Percentiles rank a stretch among this genome's conserved stretches.
Conservation (phyloP, 1,140 invertebrate species). For the Zophobas morio region DNA sequence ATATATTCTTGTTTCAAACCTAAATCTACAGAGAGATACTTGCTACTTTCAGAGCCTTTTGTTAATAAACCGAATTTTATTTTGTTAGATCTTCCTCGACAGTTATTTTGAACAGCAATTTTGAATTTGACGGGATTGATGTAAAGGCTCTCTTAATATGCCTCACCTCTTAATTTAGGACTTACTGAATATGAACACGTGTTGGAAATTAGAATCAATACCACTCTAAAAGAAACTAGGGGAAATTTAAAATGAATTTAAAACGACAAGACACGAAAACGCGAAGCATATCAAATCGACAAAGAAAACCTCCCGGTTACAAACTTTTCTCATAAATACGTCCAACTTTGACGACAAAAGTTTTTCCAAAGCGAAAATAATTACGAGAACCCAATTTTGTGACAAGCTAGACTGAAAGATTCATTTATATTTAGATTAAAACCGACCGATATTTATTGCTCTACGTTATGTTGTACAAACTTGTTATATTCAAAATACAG, state of each 20-base stretch:
- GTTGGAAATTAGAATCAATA: slow-evolving; percentile 20
- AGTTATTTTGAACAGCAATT: too few species aligned
- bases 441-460: background rate
- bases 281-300: slow-evolving; percentile 20
- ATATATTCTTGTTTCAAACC: too few species aligned
- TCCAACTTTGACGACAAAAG: slow-evolving; percentile 19
- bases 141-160: too few species aligned
- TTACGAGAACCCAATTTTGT: slow-evolving; percentile 15
- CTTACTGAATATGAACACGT: background rate
- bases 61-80: too few species aligned
- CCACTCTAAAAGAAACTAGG: slow-evolving; percentile 2
- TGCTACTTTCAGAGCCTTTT: too few species aligned
- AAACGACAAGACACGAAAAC: slow-evolving; percentile 19
- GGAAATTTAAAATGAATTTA: slow-evolving; percentile 16
- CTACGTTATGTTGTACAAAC: too few species aligned
- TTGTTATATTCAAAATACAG: too few species aligned
- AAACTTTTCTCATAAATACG: slow-evolving; percentile 31
- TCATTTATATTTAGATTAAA: slow-evolving; percentile 6
- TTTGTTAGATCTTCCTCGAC: too few species aligned
- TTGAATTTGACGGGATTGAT: too few species aligned
- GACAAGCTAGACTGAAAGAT: slow-evolving; percentile 24
- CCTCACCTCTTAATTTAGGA: too few species aligned
- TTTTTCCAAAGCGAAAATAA: slow-evolving; percentile 25
- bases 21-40: too few species aligned
- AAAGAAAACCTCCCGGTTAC: slow-evolving; percentile 19